phyloP scores from a whole-genome alignment of 1,140 invertebrate species.

The Lutraria rhynchaena region DNA sequence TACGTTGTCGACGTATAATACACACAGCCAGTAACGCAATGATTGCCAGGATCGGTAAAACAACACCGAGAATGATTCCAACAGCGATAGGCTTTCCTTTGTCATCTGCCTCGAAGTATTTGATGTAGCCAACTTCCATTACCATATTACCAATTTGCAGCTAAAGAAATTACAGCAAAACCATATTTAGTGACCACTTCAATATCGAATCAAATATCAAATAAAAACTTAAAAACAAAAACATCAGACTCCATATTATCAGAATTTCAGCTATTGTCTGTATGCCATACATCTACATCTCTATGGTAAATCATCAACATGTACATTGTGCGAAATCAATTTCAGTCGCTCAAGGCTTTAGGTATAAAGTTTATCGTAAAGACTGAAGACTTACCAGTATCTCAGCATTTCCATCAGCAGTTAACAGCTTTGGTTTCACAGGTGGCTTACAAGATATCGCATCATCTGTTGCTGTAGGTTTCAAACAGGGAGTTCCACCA shows the following conservation, averaged over 20 bases:
- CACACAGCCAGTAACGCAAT: slow-evolving; percentile 76
- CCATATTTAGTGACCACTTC: too few relatives aligned
- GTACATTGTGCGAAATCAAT: too few relatives aligned
- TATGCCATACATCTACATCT: too few relatives aligned
- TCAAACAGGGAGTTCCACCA: slow-evolving; percentile 66
- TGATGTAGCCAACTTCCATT: slow-evolving; percentile 72
- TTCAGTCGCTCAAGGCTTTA: too few relatives aligned
- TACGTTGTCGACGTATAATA: slow-evolving; percentile 75
- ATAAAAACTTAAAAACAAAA: too few relatives aligned
- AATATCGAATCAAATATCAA: too few relatives aligned
- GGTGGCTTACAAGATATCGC: slow-evolving; percentile 75
- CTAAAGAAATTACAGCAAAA: too few relatives aligned
- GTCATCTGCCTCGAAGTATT: slow-evolving; percentile 67
- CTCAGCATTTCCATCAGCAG: slow-evolving; percentile 70
- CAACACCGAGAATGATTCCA: slow-evolving; percentile 77
- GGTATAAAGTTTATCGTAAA: too few relatives aligned
- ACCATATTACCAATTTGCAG: slow-evolving; percentile 73
- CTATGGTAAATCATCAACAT: too few relatives aligned
- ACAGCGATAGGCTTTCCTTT: slow-evolving; percentile 74
- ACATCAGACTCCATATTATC: too few relatives aligned
- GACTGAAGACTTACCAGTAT: too few relatives aligned
- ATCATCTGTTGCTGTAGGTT: slow-evolving; percentile 65
- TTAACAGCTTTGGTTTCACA: slow-evolving; percentile 66
- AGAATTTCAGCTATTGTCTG: too few relatives aligned
- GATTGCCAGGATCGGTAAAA: slow-evolving; percentile 77